Conservation (phyloP, 2,888 invertebrate species). For the Caenorhabditis angaria region DNA sequence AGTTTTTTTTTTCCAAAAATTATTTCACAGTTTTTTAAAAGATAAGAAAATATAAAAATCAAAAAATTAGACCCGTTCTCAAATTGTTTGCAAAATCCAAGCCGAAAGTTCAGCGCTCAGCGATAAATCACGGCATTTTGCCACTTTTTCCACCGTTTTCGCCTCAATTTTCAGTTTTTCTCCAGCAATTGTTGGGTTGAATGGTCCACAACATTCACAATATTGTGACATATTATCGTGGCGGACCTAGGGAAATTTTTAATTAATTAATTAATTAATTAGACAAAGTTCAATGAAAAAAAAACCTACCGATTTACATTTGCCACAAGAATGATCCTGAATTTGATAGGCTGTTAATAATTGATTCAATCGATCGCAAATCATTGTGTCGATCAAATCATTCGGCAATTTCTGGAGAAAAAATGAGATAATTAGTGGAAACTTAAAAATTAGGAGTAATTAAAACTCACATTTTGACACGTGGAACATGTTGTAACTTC, state of each 20-base stretch:
- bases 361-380: conserved; percentile 58
- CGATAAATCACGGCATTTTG: conserved; percentile 15
- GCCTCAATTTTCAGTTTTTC: conserved; percentile 44
- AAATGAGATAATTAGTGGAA: neutral
- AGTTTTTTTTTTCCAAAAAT: no score
- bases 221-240: conserved; percentile 49
- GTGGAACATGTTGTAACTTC: conserved; percentile 32
- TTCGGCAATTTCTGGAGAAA: conserved; percentile 35
- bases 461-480: conserved; percentile 45
- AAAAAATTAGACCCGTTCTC: conserved; percentile 16
- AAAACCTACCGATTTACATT: conserved; percentile 83
- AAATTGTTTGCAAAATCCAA: conserved; percentile 27
- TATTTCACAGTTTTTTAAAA: conserved; percentile 5
- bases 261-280: neutral
- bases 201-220: conserved; percentile 65
- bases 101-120: conserved; percentile 27
- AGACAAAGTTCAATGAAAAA: neutral
- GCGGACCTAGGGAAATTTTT: conserved; percentile 20
- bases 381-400: conserved; percentile 45
- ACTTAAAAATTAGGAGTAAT: neutral
- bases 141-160: conserved; percentile 28
- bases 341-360: conserved; percentile 82
- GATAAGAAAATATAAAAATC: neutral
- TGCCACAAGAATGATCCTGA: conserved; percentile 88
- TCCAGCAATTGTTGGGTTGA: conserved; percentile 43